Percentiles rank a stretch among this genome's conserved stretches.
These are phyloP conservation scores for Chionoecetes opilio DNA, from an alignment of 1,140 invertebrate species.

Conservation along the genomic window DNA sequence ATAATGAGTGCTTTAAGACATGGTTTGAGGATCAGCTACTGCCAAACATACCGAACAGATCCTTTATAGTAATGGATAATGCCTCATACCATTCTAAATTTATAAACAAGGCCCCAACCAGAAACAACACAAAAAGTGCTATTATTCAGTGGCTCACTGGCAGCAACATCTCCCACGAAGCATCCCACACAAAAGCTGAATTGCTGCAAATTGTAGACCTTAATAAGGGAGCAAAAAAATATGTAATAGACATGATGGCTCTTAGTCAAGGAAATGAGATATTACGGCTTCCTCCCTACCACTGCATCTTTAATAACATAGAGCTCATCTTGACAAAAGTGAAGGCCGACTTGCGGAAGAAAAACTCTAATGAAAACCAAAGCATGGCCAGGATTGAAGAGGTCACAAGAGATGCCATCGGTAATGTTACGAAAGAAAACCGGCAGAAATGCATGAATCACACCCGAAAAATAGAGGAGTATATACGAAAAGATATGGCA, in stretches of 20 bases:
- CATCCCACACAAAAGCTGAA: background rate
- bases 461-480: too few relatives aligned
- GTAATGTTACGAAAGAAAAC: slow-evolving; percentile 17
- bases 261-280: background rate
- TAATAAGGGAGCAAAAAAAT: background rate
- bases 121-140: background rate
- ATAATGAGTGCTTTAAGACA: slow-evolving; percentile 11
- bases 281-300: slow-evolving; percentile 54
- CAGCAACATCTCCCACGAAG: slow-evolving; percentile 33
- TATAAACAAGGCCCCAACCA: too few relatives aligned
- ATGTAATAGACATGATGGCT: slow-evolving; percentile 24
- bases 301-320: slow-evolving; percentile 29
- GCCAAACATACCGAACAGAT: background rate
- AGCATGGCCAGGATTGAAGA: background rate
- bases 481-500: too few relatives aligned
- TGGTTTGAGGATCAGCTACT: slow-evolving; percentile 42
- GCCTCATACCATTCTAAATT: slow-evolving; percentile 45
- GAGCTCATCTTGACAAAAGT: slow-evolving; percentile 39
- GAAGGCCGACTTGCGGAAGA: slow-evolving; percentile 30
- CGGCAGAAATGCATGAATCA: slow-evolving; percentile 21
- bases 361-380: background rate
- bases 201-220: background rate
- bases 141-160: slow-evolving; percentile 3
- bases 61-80: slow-evolving; percentile 55
- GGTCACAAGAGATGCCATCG: background rate